Evolutionary conservation across 2,113 vertebrate species (phyloP), one percentile per base, ranked within the genome.

Genomic region (Oryzias woworae): DNA sequence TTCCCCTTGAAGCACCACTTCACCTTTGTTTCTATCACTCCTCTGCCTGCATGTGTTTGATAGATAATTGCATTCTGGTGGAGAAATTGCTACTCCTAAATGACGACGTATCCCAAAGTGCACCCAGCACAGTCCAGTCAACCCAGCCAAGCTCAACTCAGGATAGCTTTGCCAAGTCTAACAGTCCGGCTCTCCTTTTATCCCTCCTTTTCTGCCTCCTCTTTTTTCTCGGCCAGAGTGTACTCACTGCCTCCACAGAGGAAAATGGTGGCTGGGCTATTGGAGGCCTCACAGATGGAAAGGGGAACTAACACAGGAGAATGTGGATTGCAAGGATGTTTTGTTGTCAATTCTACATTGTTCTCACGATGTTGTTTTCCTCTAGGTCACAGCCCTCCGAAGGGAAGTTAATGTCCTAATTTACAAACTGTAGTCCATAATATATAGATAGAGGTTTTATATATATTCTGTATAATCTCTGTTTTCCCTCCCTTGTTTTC

Each of bases 371-470:
- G 82, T 77, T 81, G 78, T 86, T 79, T 88, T 83, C 78, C 74
- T 87, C 81, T 77, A 82, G 64, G 79, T 88, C 89, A 79, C 85
- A 89, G 86, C 85, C 85, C 88, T 84, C 81, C 67, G 76, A 88
- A 81, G 82, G 85, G 88, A 82, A 88, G 85, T 85, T 89, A 90
- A 90, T 87, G 91, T 92, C 84, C 89, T 92, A 91, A 92, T 91
- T 92, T 93, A 92, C 92, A 93, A 92, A 92, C 87, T 85, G 87
- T 90, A 90, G 92, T 93, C 90, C 91, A 87, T 89, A 90, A 90
- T 91, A 93, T 91, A 91, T 91, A 89, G 90, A 90, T 92, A 91
- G 88, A 91, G 85, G 85, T 92, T 92, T 91, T 92, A 85, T 90
- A 90, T 92, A 89, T 89, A 89, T 81, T 90, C 85, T 90, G 89